Evolutionary conservation across 2,888 invertebrate genomes (phyloP), one percentile per base, ranked within the genome.

Genomic region (Plemyria rubiginata): DNA sequence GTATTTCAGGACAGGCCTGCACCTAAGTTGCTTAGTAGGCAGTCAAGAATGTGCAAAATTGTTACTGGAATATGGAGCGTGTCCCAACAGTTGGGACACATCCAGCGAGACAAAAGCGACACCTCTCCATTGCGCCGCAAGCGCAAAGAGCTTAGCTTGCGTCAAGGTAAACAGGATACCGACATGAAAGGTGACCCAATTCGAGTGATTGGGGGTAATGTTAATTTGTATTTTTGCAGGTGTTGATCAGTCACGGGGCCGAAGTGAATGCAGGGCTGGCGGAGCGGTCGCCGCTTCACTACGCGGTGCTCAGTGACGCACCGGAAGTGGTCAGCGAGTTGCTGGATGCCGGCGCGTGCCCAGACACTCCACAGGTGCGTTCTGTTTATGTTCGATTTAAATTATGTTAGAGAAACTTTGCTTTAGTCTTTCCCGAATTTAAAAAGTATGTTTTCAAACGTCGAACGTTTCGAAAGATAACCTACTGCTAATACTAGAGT

Each of bases 301-400:
- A 96, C 81, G 98, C 98, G 0, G 97, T 97, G 55, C 94, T 96
- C 70, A 96, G 96, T 76, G 94, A 96, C 77, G 95, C 95, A 11
- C 90, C 94, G 59, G 95, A 96, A 68, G 97, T 97, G 74, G 96
- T 96, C 2, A 94, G 94, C 77, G 94, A 94, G 69, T 90, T 98
- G 67, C 84, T 98, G 55, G 94, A 95, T 71, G 95, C 95, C 68
- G 97, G 97, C 52, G 98, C 98, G 3, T 95, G 94, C 78, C 96
- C 98, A 28, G 97, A 98, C 79, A 96, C 96, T 60, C 96, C 96
- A 29, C 97, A 97, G 94, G 96, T 95, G 79, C 57, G 81, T 70
- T 69, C 75, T 78, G 74, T 77, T 75, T 70, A 70, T 50, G 51
- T 15, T 46, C 38, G 8, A 22, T 54, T 12, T 15, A 40, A 58